These are phyloP conservation scores for Stramonita haemastoma DNA, from an alignment of 2,888 invertebrate genomes.

Conservation along the genomic window DNA sequence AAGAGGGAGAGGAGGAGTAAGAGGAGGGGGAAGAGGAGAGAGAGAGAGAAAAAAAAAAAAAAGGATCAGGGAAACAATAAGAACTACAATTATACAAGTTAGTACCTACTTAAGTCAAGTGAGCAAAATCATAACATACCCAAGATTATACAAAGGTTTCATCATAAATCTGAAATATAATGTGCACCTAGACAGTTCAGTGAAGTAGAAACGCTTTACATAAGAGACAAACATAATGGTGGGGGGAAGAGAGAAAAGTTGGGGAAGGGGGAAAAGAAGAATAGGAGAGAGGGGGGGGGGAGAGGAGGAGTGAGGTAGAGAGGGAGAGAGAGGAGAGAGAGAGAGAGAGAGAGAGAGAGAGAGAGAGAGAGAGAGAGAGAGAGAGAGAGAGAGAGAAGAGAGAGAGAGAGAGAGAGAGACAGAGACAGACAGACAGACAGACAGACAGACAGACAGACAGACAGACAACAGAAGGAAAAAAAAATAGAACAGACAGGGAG, in stretches of 20 bases:
- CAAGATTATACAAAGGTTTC: too few relatives aligned
- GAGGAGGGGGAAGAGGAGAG: neutral
- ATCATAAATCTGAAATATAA: too few relatives aligned
- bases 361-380: neutral
- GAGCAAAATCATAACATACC: too few relatives aligned
- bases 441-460: neutral
- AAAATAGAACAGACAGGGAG: neutral
- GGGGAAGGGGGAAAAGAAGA: neutral
- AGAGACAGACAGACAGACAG: neutral
- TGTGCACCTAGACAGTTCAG: too few relatives aligned
- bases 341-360: neutral
- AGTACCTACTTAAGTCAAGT: too few relatives aligned
- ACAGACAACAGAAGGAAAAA: neutral
- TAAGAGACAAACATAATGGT: too few relatives aligned
- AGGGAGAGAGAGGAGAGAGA: neutral
- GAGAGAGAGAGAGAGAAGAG: neutral
- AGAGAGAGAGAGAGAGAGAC: neutral
- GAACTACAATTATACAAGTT: too few relatives aligned
- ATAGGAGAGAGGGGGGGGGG: neutral
- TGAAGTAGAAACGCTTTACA: too few relatives aligned
- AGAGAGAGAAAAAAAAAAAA: neutral
- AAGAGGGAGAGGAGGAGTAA: too few relatives aligned
- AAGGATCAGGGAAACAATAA: too few relatives aligned
- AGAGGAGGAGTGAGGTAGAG: neutral
- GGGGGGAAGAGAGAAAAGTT: too few relatives aligned